Conservation (phyloP, 2,797 vertebrate species). For the Hypotaenidia philippensis region DNA sequence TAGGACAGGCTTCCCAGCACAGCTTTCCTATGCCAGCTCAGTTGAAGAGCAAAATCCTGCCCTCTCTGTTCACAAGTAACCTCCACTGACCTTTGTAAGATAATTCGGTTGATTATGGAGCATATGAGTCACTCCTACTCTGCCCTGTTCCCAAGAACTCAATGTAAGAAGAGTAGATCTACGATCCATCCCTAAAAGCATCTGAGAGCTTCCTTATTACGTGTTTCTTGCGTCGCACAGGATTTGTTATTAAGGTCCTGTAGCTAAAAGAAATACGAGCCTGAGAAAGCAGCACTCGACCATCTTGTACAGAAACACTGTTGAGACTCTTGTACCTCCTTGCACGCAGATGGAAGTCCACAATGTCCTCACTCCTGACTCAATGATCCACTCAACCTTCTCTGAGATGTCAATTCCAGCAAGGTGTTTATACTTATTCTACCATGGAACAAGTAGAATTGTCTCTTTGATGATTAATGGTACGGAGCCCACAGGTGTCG, state of each 20-base stretch:
- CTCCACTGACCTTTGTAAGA: neutral
- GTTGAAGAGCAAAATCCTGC: neutral
- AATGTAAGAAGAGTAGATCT: neutral
- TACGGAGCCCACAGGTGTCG: rapidly evolving
- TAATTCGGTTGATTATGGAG: neutral
- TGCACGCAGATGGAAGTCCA: neutral
- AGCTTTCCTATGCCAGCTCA: neutral
- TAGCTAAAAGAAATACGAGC: neutral
- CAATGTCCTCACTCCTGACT: neutral
- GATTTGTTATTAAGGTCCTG: neutral
- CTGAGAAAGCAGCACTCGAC: neutral
- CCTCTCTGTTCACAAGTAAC: neutral
- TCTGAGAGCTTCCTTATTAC: neutral
- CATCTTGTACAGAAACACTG: neutral
- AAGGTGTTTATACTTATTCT: neutral
- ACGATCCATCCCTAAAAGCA: neutral
- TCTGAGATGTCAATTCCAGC: neutral
- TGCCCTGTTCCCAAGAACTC: neutral
- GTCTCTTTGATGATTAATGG: neutral
- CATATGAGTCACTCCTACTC: neutral
- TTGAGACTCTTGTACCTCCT: neutral
- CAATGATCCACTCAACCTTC: neutral
- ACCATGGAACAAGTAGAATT: neutral
- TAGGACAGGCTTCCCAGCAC: rapidly evolving
- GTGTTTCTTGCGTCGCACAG: neutral